phyloP scores from a whole-genome alignment of 2,113 vertebrate species.

The Grammomys dolichurus region DNA sequence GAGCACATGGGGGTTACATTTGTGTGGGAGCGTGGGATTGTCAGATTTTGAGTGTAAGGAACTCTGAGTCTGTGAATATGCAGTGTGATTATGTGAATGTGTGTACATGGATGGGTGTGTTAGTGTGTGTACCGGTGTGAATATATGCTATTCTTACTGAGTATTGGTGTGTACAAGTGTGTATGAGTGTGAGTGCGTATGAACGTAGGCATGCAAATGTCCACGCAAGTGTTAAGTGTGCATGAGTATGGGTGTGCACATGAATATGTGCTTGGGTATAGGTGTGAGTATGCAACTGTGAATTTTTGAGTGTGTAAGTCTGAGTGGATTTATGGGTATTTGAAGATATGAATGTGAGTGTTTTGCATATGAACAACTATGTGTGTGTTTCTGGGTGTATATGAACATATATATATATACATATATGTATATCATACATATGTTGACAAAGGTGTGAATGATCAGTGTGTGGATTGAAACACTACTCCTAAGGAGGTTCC shows the following conservation, averaged over 20 bases:
- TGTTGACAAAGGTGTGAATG: neutral
- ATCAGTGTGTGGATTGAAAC: neutral
- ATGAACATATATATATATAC: neutral
- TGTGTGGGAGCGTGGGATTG: neutral
- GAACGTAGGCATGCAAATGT: neutral
- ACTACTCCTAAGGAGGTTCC: constrained; percentile 79
- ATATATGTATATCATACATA: neutral
- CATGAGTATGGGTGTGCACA: neutral
- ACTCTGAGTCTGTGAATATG: neutral
- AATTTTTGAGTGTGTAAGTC: neutral
- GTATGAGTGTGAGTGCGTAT: neutral
- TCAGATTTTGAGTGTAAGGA: neutral
- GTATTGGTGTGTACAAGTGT: neutral
- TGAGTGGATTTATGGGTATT: neutral
- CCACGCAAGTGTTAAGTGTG: neutral
- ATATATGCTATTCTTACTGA: neutral
- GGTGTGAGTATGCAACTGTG: no score
- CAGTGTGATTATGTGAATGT: neutral
- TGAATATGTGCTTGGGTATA: neutral
- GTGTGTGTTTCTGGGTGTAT: neutral
- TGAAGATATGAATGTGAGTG: neutral
- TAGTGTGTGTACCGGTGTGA: neutral
- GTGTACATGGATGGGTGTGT: neutral
- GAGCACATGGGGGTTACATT: neutral
- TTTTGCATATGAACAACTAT: neutral